These are phyloP conservation scores for Chelon auratus DNA, from an alignment of 2,797 vertebrate genomes.

Conservation along the genomic window DNA sequence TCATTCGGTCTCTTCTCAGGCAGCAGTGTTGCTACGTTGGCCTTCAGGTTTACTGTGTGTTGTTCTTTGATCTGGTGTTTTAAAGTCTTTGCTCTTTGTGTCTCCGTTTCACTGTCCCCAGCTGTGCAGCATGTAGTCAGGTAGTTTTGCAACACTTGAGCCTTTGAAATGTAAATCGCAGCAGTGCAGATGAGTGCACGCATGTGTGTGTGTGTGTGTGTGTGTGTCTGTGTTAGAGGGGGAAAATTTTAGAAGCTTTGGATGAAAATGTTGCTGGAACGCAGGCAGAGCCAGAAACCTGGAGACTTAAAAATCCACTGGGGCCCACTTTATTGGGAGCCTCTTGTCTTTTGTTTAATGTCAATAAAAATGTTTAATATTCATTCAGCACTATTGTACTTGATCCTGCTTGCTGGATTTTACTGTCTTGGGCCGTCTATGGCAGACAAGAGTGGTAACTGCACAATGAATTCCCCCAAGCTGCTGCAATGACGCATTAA, in stretches of 20 bases:
- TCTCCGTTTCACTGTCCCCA: constrained; percentile 51
- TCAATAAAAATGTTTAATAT: constrained; percentile 47
- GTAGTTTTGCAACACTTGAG: constrained; percentile 53
- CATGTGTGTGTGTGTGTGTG: constrained; percentile 1
- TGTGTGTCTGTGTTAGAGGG: constrained; percentile 2
- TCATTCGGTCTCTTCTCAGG: constrained; percentile 4
- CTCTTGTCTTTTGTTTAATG: constrained; percentile 37
- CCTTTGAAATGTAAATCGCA: constrained; percentile 72
- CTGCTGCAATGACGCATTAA: not conserved
- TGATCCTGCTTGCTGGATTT: constrained; percentile 5
- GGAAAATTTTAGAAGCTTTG: constrained; percentile 12
- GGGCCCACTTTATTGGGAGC: constrained; percentile 24
- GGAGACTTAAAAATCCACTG: constrained; percentile 22
- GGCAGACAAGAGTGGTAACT: not conserved
- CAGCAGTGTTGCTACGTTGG: constrained; percentile 14
- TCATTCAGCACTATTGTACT: constrained; percentile 28
- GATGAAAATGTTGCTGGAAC: constrained; percentile 25
- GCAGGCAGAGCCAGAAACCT: constrained; percentile 4
- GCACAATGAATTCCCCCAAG: not conserved
- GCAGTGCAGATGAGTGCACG: not conserved
- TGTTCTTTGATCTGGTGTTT: constrained; percentile 60
- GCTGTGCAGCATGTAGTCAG: constrained; percentile 56
- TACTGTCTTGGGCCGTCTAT: not conserved
- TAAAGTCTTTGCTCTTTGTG: constrained; percentile 60
- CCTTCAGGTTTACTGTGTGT: constrained; percentile 41